Evolutionary conservation across 2,797 vertebrate species (phyloP).

Genomic region (Lepus oiostolus): DNA sequence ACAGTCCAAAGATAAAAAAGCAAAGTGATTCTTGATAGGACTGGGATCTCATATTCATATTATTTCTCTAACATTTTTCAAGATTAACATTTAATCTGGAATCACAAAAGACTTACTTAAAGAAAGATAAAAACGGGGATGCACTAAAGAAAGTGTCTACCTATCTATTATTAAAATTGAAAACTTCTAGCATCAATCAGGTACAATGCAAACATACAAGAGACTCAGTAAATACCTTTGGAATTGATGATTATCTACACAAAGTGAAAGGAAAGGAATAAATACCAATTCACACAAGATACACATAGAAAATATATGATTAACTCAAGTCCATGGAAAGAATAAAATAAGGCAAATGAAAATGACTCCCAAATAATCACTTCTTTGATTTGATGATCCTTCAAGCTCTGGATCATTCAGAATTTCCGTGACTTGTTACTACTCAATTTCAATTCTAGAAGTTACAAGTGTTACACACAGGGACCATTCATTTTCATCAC

Average conservation of each 20-base stretch:
- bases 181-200: background rate
- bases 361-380: background rate
- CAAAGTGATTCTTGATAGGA: conserved; percentile 27
- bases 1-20: conserved; percentile 42
- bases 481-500: background rate
- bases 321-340: background rate
- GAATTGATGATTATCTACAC: background rate
- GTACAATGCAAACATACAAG: background rate
- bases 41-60: background rate
- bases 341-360: background rate
- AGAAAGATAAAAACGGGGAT: conserved; percentile 38
- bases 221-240: background rate
- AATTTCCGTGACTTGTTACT: conserved; percentile 3
- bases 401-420: background rate
- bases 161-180: background rate
- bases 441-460: background rate
- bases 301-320: background rate
- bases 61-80: conserved; percentile 19
- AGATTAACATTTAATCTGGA: conserved; percentile 39
- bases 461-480: background rate
- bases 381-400: conserved; percentile 26
- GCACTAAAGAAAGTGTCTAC: background rate
- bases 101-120: conserved; percentile 23
- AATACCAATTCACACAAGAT: conserved; percentile 11
- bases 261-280: background rate